These are phyloP conservation scores for Didymodactylos carnosus DNA, from an alignment of 2,888 invertebrate species.

Conservation along the genomic window DNA sequence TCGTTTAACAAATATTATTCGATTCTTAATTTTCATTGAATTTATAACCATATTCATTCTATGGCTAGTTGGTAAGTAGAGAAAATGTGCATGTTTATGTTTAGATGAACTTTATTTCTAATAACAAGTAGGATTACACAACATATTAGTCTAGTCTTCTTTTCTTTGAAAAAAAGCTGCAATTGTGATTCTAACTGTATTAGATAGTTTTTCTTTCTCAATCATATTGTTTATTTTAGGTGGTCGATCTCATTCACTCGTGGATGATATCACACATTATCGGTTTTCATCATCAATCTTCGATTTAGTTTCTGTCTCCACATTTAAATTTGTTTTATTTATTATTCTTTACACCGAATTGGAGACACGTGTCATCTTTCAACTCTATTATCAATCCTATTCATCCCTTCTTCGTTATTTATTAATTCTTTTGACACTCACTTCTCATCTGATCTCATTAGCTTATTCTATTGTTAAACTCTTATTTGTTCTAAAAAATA, in stretches of 20 bases:
- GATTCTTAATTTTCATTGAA: neutral
- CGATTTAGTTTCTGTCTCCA: constrained; percentile 24
- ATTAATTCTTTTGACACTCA: neutral
- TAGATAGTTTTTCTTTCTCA: neutral
- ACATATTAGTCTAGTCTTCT: too few relatives aligned
- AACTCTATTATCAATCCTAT: neutral
- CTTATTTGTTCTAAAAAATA: neutral
- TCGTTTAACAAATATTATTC: neutral
- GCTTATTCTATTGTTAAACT: neutral
- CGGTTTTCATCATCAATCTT: constrained; percentile 24
- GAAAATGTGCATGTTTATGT: too few relatives aligned
- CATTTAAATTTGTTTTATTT: constrained; percentile 21
- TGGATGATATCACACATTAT: constrained; percentile 25
- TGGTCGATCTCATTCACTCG: neutral
- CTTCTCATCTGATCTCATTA: too few relatives aligned
- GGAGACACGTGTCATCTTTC: constrained; percentile 17
- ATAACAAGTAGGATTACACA: too few relatives aligned
- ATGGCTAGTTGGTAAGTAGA: neutral
- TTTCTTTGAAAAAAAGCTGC: too few relatives aligned
- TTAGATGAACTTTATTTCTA: too few relatives aligned
- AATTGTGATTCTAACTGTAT: neutral
- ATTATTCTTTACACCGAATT: constrained; percentile 19
- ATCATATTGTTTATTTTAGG: neutral
- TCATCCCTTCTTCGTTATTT: neutral
- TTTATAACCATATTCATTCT: neutral